Evolutionary conservation across 2,888 invertebrate genomes (phyloP), one percentile per base, ranked within the genome.

Genomic region (Ennomos erosarius): DNA sequence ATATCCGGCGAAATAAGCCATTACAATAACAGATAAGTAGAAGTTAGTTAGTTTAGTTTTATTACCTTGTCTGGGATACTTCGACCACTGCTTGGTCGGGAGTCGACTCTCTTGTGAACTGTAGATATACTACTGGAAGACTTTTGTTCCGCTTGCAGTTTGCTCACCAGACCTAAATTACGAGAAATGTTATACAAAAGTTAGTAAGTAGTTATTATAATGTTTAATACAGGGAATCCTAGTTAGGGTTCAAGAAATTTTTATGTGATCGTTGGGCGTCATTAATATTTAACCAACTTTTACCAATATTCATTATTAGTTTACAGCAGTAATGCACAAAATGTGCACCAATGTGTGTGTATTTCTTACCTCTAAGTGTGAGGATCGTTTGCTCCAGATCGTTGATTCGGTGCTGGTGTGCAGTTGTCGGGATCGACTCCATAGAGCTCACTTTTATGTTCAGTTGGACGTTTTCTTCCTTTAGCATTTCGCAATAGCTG

Each of bases 401-500:
- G 59, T 81, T 86, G 65, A 90, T 78, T 13, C 91, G 81, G 47
- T 90, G 88, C 10, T 84, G 85, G 33, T 80, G 72, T 0, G 79
- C 68, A 0, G 82, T 79, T 1, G 77, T 67, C 0, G 89, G 87
- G 0, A 72, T 53, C 0, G 72, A 68, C 48, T 90, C 91, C 36
- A 85, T 49, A 0, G 84, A 73, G 47, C 78, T 85, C 34, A 87
- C 78, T 54, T 82, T 80, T n/a, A 87, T 71, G 1, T 84, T 85
- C 56, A 93, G 65, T 62, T 94, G 93, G 8, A 93, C 88, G 69
- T 94, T 93, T 73, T 94, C 94, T 69, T 94, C 94, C 69, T 94
- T 94, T 0, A 94, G 74, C 75, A 94, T 94, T 45, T 94, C 88
- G 46, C 94, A 94, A 68, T 94, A 94, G 68, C 94, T 94, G 68